These are phyloP conservation scores for Strix uralensis DNA, from an alignment of 2,113 vertebrate genomes.

Conservation along the genomic window DNA sequence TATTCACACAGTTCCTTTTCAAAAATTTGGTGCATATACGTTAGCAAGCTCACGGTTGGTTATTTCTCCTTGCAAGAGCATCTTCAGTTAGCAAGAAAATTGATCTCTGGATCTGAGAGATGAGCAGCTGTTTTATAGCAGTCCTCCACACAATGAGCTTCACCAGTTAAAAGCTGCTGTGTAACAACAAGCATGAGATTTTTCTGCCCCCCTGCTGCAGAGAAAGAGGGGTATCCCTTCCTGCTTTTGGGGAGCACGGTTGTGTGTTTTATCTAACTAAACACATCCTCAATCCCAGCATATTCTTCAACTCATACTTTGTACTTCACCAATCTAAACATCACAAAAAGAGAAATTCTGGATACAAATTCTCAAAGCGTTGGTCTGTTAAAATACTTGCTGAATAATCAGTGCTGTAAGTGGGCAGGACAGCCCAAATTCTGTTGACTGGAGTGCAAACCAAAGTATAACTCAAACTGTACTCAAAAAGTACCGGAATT, in stretches of 20 bases:
- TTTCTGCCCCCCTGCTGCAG: background rate
- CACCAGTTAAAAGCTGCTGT: background rate
- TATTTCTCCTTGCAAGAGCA: background rate
- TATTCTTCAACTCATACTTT: background rate
- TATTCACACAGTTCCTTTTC: background rate
- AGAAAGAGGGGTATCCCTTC: background rate
- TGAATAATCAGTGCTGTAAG: background rate
- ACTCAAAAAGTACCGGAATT: background rate
- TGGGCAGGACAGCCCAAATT: background rate
- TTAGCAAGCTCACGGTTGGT: fast-evolving
- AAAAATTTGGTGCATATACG: background rate
- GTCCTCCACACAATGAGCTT: background rate
- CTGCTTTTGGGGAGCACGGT: background rate
- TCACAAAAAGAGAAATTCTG: background rate
- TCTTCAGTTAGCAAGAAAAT: background rate
- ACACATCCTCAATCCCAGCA: background rate
- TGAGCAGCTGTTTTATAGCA: background rate
- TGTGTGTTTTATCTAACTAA: background rate
- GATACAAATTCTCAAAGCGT: background rate
- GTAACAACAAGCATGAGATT: fast-evolving
- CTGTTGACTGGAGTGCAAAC: background rate
- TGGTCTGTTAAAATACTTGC: background rate
- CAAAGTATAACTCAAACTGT: background rate
- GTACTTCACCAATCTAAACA: background rate
- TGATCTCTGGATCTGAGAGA: background rate